Evolutionary conservation across 2,888 invertebrate species (phyloP), one percentile per base, ranked within the genome.

Genomic region (Asteroscopus sphinx): DNA sequence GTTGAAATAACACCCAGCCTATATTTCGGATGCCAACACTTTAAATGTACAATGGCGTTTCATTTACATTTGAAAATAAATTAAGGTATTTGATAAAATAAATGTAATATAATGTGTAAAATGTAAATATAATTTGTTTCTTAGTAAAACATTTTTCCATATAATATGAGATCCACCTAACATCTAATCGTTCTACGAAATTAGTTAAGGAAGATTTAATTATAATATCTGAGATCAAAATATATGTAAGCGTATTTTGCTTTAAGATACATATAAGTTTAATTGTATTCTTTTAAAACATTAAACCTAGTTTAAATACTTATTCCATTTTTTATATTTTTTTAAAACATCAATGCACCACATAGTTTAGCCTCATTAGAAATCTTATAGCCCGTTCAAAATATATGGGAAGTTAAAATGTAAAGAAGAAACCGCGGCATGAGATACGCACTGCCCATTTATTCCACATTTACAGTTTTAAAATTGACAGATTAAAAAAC

Each of bases 271-370:
- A 67, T 42, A 48, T 33, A 49, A 55, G 25, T 52, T 49, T 28
- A 52, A 30, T 48, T 45, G 56, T 52, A 54, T 56, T 52, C 59
- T 45, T 46, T 56, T 73, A 76, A 62, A 75, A 67, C 55, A 65
- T 66, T 65, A 69, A 71, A 72, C 60, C 51, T 72, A 65, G 61
- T 47, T 49, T 68, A 71, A 61, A 57, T 73, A 71, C 35, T 53
- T 63, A 72, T 57, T 51, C 39, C 51, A 67, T 58, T 71, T 70
- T 81, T 71, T 70, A 73, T 70, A 58, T 62, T 49, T 51, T 21
- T 71, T 81, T 76, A 70, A 81, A 83, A 83, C 78, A 78, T 77
- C 79, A 80, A 70, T 81, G 80, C 82, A 85, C 79, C 82, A 81
- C 76, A 56, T 69, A 62, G 76, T 65, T 76, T 82, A 81, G 80